These are phyloP conservation scores for Nasonovia ribisnigri DNA, from an alignment of 2,888 invertebrate genomes.

Conservation along the genomic window DNA sequence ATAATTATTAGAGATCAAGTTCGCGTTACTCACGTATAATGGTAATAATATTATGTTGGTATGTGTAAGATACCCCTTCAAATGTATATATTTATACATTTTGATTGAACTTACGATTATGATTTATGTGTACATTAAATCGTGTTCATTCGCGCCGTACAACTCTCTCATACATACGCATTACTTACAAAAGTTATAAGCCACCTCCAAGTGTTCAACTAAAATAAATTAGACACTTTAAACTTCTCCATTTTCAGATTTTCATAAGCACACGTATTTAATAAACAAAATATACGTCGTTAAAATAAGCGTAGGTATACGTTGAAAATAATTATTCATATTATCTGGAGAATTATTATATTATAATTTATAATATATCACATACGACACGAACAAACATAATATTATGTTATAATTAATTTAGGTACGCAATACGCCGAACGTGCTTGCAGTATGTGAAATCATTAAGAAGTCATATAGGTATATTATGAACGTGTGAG, in stretches of 20 bases:
- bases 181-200: conserved; percentile 37
- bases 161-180: neutral
- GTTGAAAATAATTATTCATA: neutral
- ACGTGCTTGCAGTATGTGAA: neutral
- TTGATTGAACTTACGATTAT: conserved; percentile 26
- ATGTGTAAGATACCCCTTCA: no score
- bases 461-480: neutral
- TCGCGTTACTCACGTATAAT: neutral
- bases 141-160: neutral
- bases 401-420: neutral
- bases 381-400: neutral
- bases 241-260: conserved; percentile 4
- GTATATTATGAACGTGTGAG: neutral
- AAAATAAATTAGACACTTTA: conserved; percentile 33
- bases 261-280: neutral
- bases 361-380: neutral
- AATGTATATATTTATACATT: conserved; percentile 3
- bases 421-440: neutral
- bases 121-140: conserved; percentile 24
- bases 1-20: neutral
- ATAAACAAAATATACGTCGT: neutral
- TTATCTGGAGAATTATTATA: neutral
- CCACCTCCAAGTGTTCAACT: neutral
- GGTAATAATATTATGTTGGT: no score
- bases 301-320: neutral